phyloP scores from a whole-genome alignment of 1,140 invertebrate genomes.

The Teleopsis dalmanni region DNA sequence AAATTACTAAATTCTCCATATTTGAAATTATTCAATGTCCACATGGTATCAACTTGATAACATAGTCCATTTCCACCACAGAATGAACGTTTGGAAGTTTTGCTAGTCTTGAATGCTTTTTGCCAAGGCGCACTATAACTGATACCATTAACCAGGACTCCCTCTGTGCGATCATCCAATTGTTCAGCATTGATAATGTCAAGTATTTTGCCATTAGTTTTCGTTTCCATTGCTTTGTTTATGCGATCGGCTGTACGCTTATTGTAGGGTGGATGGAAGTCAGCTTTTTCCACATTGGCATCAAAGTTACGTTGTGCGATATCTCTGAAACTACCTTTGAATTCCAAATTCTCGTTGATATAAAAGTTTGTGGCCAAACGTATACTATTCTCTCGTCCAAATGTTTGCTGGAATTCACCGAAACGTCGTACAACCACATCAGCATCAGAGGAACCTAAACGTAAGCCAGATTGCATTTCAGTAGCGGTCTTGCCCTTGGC shows the following conservation, averaged over 20 bases:
- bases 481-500: slow-evolving; percentile 36
- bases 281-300: slow-evolving; percentile 35
- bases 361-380: slow-evolving; percentile 38
- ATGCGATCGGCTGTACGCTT: slow-evolving; percentile 38
- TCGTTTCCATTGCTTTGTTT: slow-evolving; percentile 26
- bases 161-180: slow-evolving; percentile 35
- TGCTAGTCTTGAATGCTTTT: slow-evolving; percentile 29
- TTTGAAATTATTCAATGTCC: slow-evolving; percentile 33
- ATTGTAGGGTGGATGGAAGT: slow-evolving; percentile 41
- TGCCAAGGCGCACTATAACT: slow-evolving; percentile 30
- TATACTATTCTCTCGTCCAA: slow-evolving; percentile 34
- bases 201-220: slow-evolving; percentile 32
- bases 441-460: slow-evolving; percentile 25
- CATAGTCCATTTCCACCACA: slow-evolving; percentile 25
- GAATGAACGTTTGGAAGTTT: slow-evolving; percentile 27
- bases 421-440: slow-evolving; percentile 33
- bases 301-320: slow-evolving; percentile 36
- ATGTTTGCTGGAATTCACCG: slow-evolving; percentile 27
- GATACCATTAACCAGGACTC: slow-evolving; percentile 34
- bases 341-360: slow-evolving; percentile 39
- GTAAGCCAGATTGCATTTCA: slow-evolving; percentile 31
- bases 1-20: slow-evolving; percentile 29
- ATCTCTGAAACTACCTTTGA: slow-evolving; percentile 34
- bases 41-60: slow-evolving; percentile 37
- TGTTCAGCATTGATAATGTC: slow-evolving; percentile 26